Conservation (phyloP, 1,140 invertebrate species). For the Andrena cerasifolii region DNA sequence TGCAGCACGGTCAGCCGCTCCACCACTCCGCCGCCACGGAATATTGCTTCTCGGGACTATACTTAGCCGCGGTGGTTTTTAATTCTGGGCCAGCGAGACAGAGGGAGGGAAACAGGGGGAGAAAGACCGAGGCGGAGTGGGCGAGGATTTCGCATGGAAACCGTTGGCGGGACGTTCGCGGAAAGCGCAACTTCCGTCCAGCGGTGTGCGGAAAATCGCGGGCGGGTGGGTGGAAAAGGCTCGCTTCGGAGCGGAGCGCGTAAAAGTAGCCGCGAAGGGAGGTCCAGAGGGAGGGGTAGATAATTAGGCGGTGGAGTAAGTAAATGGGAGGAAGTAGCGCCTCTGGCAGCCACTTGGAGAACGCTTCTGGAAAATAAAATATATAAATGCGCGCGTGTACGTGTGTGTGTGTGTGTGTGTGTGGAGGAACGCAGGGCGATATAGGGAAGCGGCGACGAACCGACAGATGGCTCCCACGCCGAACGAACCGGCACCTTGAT, state of each 20-base stretch:
- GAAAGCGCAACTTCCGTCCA: no score
- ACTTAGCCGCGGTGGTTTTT: slow-evolving; percentile 14
- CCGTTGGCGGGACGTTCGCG: no score
- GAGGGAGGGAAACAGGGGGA: no score
- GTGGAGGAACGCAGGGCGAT: slow-evolving; percentile 33
- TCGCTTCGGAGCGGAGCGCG: background rate
- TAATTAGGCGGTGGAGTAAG: slow-evolving; percentile 50
- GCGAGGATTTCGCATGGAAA: no score
- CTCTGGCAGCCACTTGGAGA: slow-evolving; percentile 29
- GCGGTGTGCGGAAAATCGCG: background rate
- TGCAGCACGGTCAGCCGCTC: no score
- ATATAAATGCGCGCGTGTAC: no score
- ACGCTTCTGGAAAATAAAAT: slow-evolving; percentile 45
- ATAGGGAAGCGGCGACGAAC: slow-evolving; percentile 54
- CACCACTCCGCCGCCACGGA: no score
- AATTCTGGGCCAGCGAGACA: no score
- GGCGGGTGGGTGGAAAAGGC: background rate
- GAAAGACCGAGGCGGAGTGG: no score
- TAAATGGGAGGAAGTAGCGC: slow-evolving; percentile 53
- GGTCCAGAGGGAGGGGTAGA: slow-evolving; percentile 17
- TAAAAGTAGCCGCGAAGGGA: background rate
- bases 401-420: background rate
- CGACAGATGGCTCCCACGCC: slow-evolving; percentile 79
- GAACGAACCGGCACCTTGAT: slow-evolving; percentile 75
- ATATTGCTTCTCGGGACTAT: background rate